phyloP scores from a whole-genome alignment of 1,140 invertebrate genomes.

The Lordiphosa stackelbergi region DNA sequence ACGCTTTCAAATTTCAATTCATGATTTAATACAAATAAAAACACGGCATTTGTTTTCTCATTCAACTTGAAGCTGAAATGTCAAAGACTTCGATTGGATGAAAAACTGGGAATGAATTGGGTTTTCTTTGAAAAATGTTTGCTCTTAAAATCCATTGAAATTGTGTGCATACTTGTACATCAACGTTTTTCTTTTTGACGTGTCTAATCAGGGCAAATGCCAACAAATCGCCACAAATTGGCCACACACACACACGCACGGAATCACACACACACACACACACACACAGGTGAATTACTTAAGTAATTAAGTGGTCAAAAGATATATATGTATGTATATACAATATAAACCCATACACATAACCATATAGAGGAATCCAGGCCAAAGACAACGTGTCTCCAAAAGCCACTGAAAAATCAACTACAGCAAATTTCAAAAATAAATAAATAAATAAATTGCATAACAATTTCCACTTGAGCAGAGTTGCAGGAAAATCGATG shows the following conservation, averaged over 20 bases:
- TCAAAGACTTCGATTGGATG: no score
- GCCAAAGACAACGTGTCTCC: not conserved
- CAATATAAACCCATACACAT: not conserved
- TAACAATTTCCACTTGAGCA: conserved; percentile 29
- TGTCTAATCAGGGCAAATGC: not conserved
- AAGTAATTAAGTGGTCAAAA: conserved; percentile 38
- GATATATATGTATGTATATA: not conserved
- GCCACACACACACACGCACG: not conserved
- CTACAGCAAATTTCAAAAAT: conserved; percentile 21
- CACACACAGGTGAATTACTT: conserved; percentile 14
- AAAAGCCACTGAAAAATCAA: not conserved
- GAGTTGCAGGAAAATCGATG: not conserved
- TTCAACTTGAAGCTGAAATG: no score
- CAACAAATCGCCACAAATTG: conserved; percentile 19
- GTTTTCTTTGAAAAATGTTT: not conserved
- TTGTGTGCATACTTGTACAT: not conserved
- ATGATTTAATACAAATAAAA: no score
- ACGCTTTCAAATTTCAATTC: no score
- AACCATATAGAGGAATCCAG: conserved; percentile 1
- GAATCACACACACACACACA: no score
- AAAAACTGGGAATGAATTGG: no score
- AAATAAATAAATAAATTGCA: conserved; percentile 35
- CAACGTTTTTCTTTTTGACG: not conserved
- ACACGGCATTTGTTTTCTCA: no score
- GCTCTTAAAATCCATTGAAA: not conserved